Evolutionary conservation across 2,888 invertebrate genomes (phyloP).

Genomic region (Lacanobia wlatinum): DNA sequence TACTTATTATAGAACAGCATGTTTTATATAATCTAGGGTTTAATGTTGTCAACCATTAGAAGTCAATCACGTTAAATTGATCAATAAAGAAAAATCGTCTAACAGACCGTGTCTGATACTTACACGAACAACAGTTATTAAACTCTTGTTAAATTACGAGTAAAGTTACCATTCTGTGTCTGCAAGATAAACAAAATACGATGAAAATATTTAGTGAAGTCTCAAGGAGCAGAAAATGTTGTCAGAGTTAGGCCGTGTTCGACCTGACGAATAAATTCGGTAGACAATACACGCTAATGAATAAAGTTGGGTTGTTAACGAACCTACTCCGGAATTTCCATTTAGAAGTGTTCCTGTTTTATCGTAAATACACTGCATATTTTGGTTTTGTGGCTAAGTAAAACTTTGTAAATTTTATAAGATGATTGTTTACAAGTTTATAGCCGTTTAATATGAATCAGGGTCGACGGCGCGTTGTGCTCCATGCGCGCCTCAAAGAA

Average conservation of each 20-base stretch:
- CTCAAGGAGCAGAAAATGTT: conserved; percentile 78
- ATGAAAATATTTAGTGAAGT: conserved; percentile 83
- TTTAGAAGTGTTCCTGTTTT: conserved; percentile 85
- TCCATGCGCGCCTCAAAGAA: no score
- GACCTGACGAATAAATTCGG: conserved; percentile 87
- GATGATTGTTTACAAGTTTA: conserved; percentile 21
- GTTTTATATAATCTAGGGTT: conserved; percentile 24
- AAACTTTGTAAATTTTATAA: conserved; percentile 63
- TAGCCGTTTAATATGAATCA: conserved; percentile 16
- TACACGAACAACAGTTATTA: conserved; percentile 68
- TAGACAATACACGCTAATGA: conserved; percentile 90
- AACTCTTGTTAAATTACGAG: conserved; percentile 78
- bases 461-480: no score
- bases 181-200: conserved; percentile 84
- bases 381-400: conserved; percentile 68
- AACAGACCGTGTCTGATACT: conserved; percentile 58
- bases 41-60: conserved; percentile 2
- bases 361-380: conserved; percentile 79
- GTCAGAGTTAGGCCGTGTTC: conserved; percentile 79
- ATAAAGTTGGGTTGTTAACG: conserved; percentile 89
- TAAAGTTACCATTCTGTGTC: conserved; percentile 79
- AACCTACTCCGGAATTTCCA: conserved; percentile 85
- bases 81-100: conserved; percentile 57
- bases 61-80: conserved; percentile 32
- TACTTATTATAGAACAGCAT: conserved; percentile 28